These are phyloP conservation scores for Drosophila asahinai DNA, from an alignment of 1,140 invertebrate species.

Conservation along the genomic window DNA sequence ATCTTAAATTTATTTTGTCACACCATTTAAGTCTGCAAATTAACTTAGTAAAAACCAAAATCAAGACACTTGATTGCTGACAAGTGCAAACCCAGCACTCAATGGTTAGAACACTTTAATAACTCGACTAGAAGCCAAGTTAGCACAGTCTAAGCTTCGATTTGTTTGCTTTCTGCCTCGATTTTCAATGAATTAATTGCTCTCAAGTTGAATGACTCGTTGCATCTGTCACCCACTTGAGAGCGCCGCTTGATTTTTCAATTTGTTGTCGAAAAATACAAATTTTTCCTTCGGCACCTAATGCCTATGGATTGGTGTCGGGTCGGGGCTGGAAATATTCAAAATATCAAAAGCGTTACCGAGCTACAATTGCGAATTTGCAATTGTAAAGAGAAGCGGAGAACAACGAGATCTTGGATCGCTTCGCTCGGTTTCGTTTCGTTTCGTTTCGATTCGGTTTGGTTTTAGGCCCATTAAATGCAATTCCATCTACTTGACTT, in stretches of 20 bases:
- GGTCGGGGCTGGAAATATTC: conserved; percentile 31
- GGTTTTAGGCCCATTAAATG: conserved; percentile 65
- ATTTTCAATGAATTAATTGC: conserved; percentile 51
- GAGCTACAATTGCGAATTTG: conserved; percentile 64
- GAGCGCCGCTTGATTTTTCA: conserved; percentile 43
- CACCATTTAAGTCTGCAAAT: background rate
- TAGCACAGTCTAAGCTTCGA: conserved; percentile 3
- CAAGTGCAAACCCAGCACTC: background rate
- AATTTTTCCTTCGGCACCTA: conserved; percentile 37
- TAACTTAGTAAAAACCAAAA: background rate
- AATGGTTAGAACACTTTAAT: conserved; percentile 7
- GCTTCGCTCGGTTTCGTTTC: conserved; percentile 27
- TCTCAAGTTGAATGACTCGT: conserved; percentile 63
- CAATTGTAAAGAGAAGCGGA: conserved; percentile 58
- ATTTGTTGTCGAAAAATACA: conserved; percentile 63
- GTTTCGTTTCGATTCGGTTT: conserved; percentile 16
- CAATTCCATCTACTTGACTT: conserved; percentile 78
- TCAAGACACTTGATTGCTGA: background rate
- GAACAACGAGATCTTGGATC: conserved; percentile 50
- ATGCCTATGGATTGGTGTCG: conserved; percentile 75
- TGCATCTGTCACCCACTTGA: conserved; percentile 57
- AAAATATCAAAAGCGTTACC: conserved; percentile 68
- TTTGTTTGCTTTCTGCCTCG: conserved; percentile 12
- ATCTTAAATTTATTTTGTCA: background rate
- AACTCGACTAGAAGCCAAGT: conserved; percentile 26